These are phyloP conservation scores for Daboia siamensis DNA, from an alignment of 2,113 vertebrate species.

Conservation along the genomic window DNA sequence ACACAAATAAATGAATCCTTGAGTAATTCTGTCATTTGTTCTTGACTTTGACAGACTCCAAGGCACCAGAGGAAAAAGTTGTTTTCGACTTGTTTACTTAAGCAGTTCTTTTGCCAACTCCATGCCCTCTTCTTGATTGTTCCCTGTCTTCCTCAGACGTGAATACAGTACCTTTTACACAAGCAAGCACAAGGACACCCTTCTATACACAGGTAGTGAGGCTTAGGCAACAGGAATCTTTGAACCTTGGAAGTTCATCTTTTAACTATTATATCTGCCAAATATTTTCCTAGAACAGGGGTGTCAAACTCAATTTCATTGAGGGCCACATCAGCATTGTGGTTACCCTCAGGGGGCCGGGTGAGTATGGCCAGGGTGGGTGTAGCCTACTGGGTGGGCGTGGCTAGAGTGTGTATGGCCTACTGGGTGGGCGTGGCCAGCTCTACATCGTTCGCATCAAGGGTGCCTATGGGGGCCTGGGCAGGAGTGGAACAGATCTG, in stretches of 20 bases:
- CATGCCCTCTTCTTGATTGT: slow-evolving; percentile 46
- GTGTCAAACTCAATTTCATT: too few species aligned
- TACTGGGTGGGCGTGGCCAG: too few species aligned
- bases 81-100: slow-evolving; percentile 58
- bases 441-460: too few species aligned
- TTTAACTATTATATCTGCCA: background rate
- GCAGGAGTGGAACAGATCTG: too few species aligned
- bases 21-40: slow-evolving; percentile 36
- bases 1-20: slow-evolving; percentile 13
- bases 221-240: background rate
- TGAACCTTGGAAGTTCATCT: background rate
- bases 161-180: slow-evolving; percentile 19
- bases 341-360: too few species aligned
- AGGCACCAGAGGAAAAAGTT: slow-evolving; percentile 25
- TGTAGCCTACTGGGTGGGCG: too few species aligned
- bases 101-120: slow-evolving; percentile 44
- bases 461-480: too few species aligned
- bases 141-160: slow-evolving; percentile 49
- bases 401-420: too few species aligned
- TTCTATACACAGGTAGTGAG: background rate
- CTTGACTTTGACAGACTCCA: slow-evolving; percentile 49
- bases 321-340: too few species aligned
- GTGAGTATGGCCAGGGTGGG: too few species aligned
- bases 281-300: background rate
- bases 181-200: background rate